Base-by-base conservation (phyloP, 2,888 invertebrate species). In the Nebria brevicollis region DNA sequence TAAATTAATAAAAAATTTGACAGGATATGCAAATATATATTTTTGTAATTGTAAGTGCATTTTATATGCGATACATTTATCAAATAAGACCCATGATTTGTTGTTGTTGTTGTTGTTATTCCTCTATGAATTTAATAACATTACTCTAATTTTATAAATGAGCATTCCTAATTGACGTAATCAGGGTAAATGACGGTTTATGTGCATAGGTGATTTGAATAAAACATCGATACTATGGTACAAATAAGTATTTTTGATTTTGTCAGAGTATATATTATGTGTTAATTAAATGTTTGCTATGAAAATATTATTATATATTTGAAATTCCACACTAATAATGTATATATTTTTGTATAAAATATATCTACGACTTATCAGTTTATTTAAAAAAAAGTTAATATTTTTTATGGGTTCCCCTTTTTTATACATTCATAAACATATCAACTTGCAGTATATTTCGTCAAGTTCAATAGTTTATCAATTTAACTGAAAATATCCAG, bases 401-500 rank as follows among this genome's bases (percentile, higher is more conserved):
- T 11, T 68, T 26, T 25, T 20, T 26, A 68, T 68, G 15, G 8
- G 6, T 68, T 68, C 68, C 5, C 13, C 2, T 25, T 25, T 26
- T 68, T 26, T 25, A 68, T 54, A 54, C 66, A 34, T 66, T 76
- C 11, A 66, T 76, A 68, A 20, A 34, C 41, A n/a, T 72, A 77
- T 54, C 77, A 54, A 54, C 26, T 72, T 77, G 77, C 72, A 72
- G 65, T 13, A 72, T 78, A 25, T 70, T 70, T 41, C 20, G 66
- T 54, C 15, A 70, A 73, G 78, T 65, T 81, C 8, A 81, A 76
- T 11, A 75, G 70, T 70, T 81, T 76, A 76, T 81, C 81, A 73
- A 11, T 41, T 15, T n/a, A 73, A 73, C 41, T 15, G 15, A 41
- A 73, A 42, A 73, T 42, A 41, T 73, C 41, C 25, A 72, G 73